A percentile compares a stretch with the other conserved stretches of the same genome.
These are phyloP conservation scores for Nannobrachium achirus DNA, from an alignment of 2,113 vertebrate species.

Conservation along the genomic window DNA sequence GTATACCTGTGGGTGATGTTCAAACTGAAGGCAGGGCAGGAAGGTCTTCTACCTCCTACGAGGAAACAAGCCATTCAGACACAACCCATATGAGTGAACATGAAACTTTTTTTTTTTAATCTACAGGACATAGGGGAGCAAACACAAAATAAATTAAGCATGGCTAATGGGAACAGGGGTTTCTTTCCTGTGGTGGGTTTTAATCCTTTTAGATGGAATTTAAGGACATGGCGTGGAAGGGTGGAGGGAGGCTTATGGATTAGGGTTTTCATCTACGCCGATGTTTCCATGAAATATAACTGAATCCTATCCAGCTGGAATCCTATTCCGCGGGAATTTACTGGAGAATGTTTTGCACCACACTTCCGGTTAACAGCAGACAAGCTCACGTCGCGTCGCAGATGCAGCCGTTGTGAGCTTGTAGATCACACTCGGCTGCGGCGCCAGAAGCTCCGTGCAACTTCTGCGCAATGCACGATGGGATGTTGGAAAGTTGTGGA, in stretches of 20 bases:
- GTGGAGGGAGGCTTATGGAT: neutral
- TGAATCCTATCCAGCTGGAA: no score
- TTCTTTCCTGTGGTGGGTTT: conserved; percentile 23
- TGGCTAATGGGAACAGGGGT: conserved; percentile 22
- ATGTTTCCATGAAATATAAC: conserved; percentile 1
- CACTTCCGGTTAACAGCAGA: no score
- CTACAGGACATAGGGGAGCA: conserved; percentile 6
- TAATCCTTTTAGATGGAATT: conserved; percentile 48
- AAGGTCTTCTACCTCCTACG: conserved; percentile 9
- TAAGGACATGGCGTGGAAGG: conserved; percentile 3
- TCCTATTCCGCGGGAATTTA: no score
- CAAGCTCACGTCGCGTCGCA: no score
- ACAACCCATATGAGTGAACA: neutral
- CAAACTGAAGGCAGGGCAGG: neutral
- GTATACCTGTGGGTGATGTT: conserved; percentile 47
- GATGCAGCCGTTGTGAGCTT: no score
- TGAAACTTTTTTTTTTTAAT: conserved; percentile 4
- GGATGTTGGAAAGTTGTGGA: no score
- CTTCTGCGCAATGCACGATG: no score
- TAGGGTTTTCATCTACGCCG: neutral
- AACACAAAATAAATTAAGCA: conserved; percentile 45
- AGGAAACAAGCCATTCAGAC: conserved; percentile 13
- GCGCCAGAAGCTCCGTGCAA: no score
- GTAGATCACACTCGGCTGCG: no score
- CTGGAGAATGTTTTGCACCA: no score